Evolutionary conservation across 2,113 vertebrate species (phyloP), one percentile per base, ranked within the genome.

Genomic region (Clarias gariepinus): DNA sequence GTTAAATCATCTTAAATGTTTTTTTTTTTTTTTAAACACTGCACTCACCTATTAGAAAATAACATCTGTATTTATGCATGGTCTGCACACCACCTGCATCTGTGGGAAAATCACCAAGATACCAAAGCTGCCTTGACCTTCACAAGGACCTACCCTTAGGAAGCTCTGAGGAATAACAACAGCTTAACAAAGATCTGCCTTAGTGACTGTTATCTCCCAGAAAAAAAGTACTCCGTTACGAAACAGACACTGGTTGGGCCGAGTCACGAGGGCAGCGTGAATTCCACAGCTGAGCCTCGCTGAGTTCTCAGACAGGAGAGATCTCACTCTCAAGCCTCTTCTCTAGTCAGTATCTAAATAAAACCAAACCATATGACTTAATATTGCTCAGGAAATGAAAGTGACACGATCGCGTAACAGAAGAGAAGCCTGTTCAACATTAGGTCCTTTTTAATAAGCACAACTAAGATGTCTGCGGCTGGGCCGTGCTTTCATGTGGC

Each of bases 191-290:
- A 77, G 71, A 73, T 80, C 55, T 63, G 55, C 57, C 83, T 88
- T 21, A 19, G 21, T 76, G 61, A 47, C 58, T 73, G 41, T 30
- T 28, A 79, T 86, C 64, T 61, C 4, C 4, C 60, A 85, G 89
- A 84, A 91, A 47, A 90, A 47, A 90, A 89, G 88, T 87, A 87
- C 87, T 77, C 7, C 60, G 90, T 94, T 93, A 89, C 88, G 83
- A 90, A 92, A 92, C 30, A 81, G 87, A 21, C 68, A 88, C 53
- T 84, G 78, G 91, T 90, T 86, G 88, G 85, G 91, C 90, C 73
- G 71, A 41, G 25, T 19, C 83, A 91, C 85, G 76, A 84, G 66
- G 85, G 25, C 90, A 85, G 90, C 63, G 61, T 58, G 41, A 85
- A 88, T 82, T 86, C 76, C 84, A 81, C 69, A 60, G 89, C 89